phyloP scores from a whole-genome alignment of 1,140 invertebrate genomes.

The Megalonaias nervosa region DNA sequence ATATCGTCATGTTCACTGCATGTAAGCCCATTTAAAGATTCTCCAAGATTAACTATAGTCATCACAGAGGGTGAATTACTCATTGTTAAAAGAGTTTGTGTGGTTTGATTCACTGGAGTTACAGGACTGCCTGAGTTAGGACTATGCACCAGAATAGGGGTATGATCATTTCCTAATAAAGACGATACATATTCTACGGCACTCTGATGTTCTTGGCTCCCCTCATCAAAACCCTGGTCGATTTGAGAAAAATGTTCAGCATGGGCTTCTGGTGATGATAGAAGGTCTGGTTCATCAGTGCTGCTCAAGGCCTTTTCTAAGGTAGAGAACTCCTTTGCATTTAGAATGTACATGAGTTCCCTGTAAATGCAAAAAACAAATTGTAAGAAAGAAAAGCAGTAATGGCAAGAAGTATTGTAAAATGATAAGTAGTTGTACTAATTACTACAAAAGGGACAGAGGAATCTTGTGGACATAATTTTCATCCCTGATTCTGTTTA shows the following conservation, averaged over 20 bases:
- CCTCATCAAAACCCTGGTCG: slow-evolving; percentile 48
- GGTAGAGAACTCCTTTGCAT: slow-evolving; percentile 84
- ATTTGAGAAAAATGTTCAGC: slow-evolving; percentile 35
- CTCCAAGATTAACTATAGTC: slow-evolving; percentile 7
- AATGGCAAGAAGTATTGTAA: too few species aligned
- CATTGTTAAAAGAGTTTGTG: background rate
- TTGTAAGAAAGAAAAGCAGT: too few species aligned
- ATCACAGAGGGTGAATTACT: slow-evolving; percentile 14
- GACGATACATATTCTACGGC: slow-evolving; percentile 11
- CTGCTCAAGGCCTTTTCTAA: slow-evolving; percentile 92
- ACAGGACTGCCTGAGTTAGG: slow-evolving; percentile 47
- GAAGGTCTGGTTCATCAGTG: slow-evolving; percentile 81
- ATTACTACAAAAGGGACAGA: too few species aligned
- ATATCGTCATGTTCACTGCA: background rate
- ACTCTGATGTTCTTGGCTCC: slow-evolving; percentile 19
- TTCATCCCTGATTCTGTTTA: too few species aligned
- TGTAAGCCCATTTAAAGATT: background rate
- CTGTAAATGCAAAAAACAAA: slow-evolving; percentile 65
- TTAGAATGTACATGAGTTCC: slow-evolving; percentile 90
- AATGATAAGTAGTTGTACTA: too few species aligned
- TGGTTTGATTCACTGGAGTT: slow-evolving; percentile 37
- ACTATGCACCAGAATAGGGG: slow-evolving; percentile 32
- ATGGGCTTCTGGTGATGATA: slow-evolving; percentile 22
- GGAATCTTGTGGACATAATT: too few species aligned
- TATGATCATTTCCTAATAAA: background rate